Conservation (phyloP, 2,888 invertebrate species). For the Tinea trinotella region DNA sequence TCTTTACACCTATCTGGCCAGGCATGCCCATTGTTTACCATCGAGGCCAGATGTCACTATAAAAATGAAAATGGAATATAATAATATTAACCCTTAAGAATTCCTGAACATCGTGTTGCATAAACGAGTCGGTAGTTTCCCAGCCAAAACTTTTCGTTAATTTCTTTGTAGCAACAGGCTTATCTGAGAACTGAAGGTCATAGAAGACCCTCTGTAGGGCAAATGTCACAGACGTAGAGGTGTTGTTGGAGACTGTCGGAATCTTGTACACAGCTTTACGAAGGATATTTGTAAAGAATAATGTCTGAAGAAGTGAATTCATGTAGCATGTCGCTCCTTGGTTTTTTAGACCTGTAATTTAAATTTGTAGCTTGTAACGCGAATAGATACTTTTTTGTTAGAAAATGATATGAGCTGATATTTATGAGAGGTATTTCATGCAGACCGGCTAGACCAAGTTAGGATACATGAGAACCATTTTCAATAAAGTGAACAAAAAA, state of each 20-base stretch:
- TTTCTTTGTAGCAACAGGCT: slow-evolving; percentile 98
- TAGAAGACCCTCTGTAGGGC: slow-evolving; percentile 98
- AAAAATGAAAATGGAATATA: too few relatives aligned
- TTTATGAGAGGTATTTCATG: too few relatives aligned
- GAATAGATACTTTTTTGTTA: too few relatives aligned
- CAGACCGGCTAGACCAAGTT: too few relatives aligned
- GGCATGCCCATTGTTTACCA: too few relatives aligned
- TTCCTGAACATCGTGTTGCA: slow-evolving; percentile 98
- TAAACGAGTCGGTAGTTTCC: slow-evolving; percentile 99
- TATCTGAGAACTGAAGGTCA: slow-evolving; percentile 96
- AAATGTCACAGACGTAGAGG: slow-evolving; percentile 86
- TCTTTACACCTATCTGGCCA: too few relatives aligned
- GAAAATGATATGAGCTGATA: too few relatives aligned
- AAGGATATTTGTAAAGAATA: slow-evolving; percentile 95
- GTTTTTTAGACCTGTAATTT: slow-evolving; percentile 87
- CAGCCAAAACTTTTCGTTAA: slow-evolving; percentile 99
- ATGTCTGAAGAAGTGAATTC: slow-evolving; percentile 97
- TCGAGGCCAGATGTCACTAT: too few relatives aligned
- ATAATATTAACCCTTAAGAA: slow-evolving; percentile 76
- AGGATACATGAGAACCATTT: too few relatives aligned
- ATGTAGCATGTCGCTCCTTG: slow-evolving; percentile 99
- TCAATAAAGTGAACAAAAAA: too few relatives aligned
- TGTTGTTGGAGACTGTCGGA: slow-evolving; percentile 98
- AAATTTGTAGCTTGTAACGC: background rate
- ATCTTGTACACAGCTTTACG: slow-evolving; percentile 97